Conservation (phyloP, 2,888 invertebrate genomes). For the Drosophila sordidapex region DNA sequence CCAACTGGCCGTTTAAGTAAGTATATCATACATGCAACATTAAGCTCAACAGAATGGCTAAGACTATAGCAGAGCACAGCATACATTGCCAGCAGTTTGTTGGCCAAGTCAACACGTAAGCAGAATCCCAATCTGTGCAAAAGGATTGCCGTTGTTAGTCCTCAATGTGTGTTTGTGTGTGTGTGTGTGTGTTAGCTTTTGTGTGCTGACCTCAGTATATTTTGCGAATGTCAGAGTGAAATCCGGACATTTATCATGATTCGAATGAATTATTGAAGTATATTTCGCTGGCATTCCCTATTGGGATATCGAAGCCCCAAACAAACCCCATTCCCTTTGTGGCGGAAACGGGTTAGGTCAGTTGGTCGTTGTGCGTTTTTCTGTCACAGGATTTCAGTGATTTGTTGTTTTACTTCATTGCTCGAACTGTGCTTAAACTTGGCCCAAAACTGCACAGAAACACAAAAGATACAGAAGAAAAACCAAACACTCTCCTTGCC, state of each 20-base stretch:
- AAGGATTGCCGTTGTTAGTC: constrained; percentile 46
- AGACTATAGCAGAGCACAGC: constrained; percentile 3
- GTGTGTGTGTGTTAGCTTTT: constrained; percentile 12
- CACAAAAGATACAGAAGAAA: neutral
- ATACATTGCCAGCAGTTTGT: constrained; percentile 29
- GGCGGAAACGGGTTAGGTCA: constrained; percentile 38
- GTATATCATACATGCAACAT: constrained; percentile 64
- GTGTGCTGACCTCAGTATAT: constrained; percentile 66
- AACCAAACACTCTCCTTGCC: neutral
- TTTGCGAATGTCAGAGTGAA: constrained; percentile 62
- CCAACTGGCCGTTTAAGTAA: constrained; percentile 33
- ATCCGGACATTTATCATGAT: constrained; percentile 71
- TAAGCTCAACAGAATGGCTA: constrained; percentile 37
- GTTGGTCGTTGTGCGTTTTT: constrained; percentile 49
- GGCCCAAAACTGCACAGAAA: constrained; percentile 15
- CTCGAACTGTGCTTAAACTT: constrained; percentile 42
- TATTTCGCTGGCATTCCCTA: constrained; percentile 61
- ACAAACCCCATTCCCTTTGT: neutral
- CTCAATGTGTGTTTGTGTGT: constrained; percentile 19
- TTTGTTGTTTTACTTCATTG: constrained; percentile 42
- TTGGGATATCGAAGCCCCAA: constrained; percentile 45
- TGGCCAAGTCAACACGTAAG: constrained; percentile 60
- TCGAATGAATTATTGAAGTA: constrained; percentile 69
- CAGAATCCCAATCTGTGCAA: constrained; percentile 56
- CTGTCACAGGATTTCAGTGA: constrained; percentile 49